Conservation (phyloP, 2,797 vertebrate species). For the Lutjanus argentimaculatus region DNA sequence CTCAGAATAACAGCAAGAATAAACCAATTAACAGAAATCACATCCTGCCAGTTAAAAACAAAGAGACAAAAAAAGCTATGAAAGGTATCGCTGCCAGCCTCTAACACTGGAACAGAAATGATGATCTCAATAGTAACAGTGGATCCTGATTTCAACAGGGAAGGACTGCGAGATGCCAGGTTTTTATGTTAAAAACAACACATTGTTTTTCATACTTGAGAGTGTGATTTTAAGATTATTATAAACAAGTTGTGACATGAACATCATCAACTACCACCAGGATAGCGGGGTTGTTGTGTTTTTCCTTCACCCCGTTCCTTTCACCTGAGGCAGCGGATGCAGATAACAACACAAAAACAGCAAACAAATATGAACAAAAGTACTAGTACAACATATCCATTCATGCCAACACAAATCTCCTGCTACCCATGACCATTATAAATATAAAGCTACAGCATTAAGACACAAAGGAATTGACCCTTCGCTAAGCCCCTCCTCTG, state of each 20-base stretch:
- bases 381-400: too few species aligned
- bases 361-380: too few species aligned
- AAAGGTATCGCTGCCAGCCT: constrained; percentile 28
- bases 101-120: constrained; percentile 32
- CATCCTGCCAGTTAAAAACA: constrained; percentile 5
- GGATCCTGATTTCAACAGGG: constrained; percentile 25
- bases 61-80: constrained; percentile 1
- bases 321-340: too few species aligned
- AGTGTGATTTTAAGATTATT: constrained; percentile 36
- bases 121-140: constrained; percentile 18
- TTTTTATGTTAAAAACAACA: constrained; percentile 33
- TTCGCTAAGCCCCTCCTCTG: too few species aligned
- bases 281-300: constrained; percentile 15
- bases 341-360: too few species aligned
- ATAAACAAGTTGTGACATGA: constrained; percentile 1
- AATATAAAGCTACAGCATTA: too few species aligned
- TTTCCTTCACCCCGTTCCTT: neutral
- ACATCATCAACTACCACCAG: constrained; percentile 6
- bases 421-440: too few species aligned
- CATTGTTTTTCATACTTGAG: constrained; percentile 10
- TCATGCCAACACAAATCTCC: too few species aligned
- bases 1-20: constrained; percentile 9
- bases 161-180: constrained; percentile 22
- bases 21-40: constrained; percentile 31
- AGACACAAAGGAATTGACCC: too few species aligned